Evolutionary conservation across 2,888 invertebrate genomes (phyloP), one percentile per base, ranked within the genome.

Genomic region (Synanthedon andrenaeformis): DNA sequence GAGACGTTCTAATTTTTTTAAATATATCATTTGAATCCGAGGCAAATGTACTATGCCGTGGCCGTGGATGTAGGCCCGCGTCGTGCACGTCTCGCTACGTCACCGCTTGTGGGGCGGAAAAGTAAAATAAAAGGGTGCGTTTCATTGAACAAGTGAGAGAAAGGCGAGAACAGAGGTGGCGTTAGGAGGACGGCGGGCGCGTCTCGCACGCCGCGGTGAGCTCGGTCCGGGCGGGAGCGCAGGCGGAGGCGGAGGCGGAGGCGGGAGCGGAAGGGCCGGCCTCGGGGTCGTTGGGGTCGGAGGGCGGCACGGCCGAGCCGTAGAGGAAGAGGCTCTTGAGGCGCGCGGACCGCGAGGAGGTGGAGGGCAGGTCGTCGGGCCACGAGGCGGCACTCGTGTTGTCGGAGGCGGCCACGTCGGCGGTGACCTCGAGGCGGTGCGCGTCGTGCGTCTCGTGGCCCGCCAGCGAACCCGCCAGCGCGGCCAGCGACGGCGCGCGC

Each of bases 391-490:
- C 54, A 51, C 41, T 17, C 78, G 80, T 67, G 73, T 72, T 53
- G 72, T 65, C 58, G 62, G 70, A 66, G 52, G 74, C 69, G 53
- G 75, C 72, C 56, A 76, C 77, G 69, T 80, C 84, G 8, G 79
- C 82, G 51, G 78, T 74, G 4, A 82, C 80, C 62, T 79, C 76
- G 10, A 74, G 77, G 50, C 55, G 70, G 42, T 50, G 55, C 49
- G 55, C 53, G 52, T 63, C 63, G 53, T 59, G 61, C 41, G 66
- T 64, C 58, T 76, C 78, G 66, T 70, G 77, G 2, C 79, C 81
- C 62, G 76, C 82, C 61, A 84, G 78, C 55, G 85, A 84, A 48
- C 85, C 86, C 53, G 85, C 85, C 60, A 85, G 78, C 55, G 81
- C 85, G 3, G 85, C 84, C 58, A 85, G 76, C 52, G 85, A 85